Conservation (phyloP, 1,140 invertebrate species). For the Trichogramma pretiosum region DNA sequence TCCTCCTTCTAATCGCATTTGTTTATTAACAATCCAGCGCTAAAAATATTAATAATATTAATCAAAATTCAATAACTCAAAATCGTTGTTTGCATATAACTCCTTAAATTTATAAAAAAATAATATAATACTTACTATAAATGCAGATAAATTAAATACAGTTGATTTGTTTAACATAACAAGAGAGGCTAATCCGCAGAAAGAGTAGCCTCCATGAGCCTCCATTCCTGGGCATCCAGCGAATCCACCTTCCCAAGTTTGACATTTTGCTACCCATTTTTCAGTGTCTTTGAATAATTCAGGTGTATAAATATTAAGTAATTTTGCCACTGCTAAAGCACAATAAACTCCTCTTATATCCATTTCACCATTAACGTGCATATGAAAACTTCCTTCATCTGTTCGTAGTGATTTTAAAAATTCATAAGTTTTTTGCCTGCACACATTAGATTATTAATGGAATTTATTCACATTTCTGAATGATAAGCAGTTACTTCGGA, state of each 20-base stretch:
- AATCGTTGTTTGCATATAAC: background rate
- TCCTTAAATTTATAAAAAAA: conserved; percentile 8
- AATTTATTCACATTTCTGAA: too few species aligned
- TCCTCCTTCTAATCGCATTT: conserved; percentile 85
- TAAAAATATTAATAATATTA: too few species aligned
- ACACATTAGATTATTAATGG: too few species aligned
- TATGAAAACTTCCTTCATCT: conserved; percentile 80
- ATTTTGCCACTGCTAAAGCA: conserved; percentile 78
- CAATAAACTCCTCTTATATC: conserved; percentile 95
- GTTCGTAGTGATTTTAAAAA: conserved; percentile 72
- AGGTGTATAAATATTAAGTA: conserved; percentile 73
- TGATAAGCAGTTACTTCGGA: too few species aligned
- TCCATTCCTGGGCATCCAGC: conserved; percentile 88
- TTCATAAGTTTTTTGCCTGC: conserved; percentile 56
- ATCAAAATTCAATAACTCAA: conserved; percentile 7
- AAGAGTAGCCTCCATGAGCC: conserved; percentile 97
- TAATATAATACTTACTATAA: conserved; percentile 54
- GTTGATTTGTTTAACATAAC: conserved; percentile 72
- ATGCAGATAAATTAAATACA: conserved; percentile 66
- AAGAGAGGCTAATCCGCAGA: conserved; percentile 88
- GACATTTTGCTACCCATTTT: conserved; percentile 87
- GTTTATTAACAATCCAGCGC: conserved; percentile 79
- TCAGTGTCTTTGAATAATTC: conserved; percentile 77
- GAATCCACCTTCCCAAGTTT: conserved; percentile 98
- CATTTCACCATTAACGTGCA: conserved; percentile 89